Evolutionary conservation across 2,113 vertebrate genomes (phyloP).

Genomic region (Eulemur macaco): DNA sequence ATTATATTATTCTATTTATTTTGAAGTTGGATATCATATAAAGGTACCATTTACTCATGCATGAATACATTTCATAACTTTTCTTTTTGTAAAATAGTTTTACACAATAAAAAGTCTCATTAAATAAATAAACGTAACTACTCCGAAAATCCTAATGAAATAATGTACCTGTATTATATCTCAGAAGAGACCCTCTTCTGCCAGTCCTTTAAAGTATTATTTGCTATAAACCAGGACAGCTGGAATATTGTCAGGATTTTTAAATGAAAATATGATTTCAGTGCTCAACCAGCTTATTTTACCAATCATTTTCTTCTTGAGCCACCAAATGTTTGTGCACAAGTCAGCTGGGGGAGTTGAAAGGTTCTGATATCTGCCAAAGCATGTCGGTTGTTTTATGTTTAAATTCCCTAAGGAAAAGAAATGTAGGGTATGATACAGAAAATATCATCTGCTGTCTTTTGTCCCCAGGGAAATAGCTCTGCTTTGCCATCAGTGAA

Average conservation of each 20-base stretch:
- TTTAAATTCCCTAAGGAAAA: conserved; percentile 75
- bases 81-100: conserved; percentile 10
- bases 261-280: conserved; percentile 27
- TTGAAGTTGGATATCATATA: not conserved
- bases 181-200: not conserved
- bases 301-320: conserved; percentile 64
- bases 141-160: not conserved
- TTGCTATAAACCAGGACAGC: not conserved
- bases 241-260: not conserved
- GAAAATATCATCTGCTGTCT: conserved; percentile 77
- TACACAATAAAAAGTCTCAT: not conserved
- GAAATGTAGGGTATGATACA: conserved; percentile 45
- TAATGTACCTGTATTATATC: not conserved
- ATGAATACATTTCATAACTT: not conserved
- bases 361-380: conserved; percentile 64
- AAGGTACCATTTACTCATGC: not conserved
- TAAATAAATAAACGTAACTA: not conserved
- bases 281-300: conserved; percentile 28
- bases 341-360: conserved; percentile 64
- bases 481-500: conserved; percentile 32
- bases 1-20: not conserved
- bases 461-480: conserved; percentile 52
- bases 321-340: conserved; percentile 41
- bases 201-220: not conserved
- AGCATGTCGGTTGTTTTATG: conserved; percentile 50